phyloP scores from a whole-genome alignment of 2,888 invertebrate genomes.

The Cistogaster globosa region DNA sequence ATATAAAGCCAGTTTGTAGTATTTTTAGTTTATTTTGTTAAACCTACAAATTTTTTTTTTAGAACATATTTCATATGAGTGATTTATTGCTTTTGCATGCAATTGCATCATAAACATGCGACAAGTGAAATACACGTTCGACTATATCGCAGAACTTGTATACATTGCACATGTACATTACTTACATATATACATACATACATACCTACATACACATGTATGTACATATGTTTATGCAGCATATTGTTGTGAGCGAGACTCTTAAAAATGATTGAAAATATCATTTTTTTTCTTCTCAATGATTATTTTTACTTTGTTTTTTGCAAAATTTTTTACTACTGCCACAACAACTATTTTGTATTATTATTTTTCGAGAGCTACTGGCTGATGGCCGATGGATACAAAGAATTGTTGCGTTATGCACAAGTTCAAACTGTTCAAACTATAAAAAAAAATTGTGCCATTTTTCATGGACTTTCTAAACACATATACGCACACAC shows the following conservation, averaged over 20 bases:
- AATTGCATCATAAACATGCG: slow-evolving; percentile 42
- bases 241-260: slow-evolving; percentile 46
- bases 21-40: slow-evolving; percentile 35
- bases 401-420: slow-evolving; percentile 34
- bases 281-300: background rate
- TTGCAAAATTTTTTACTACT: slow-evolving; percentile 28
- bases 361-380: background rate
- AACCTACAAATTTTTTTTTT: slow-evolving; percentile 12
- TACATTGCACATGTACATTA: background rate
- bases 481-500: background rate
- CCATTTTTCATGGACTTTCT: slow-evolving; percentile 34
- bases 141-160: background rate
- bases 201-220: background rate
- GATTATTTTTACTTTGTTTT: background rate
- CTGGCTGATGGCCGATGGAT: background rate
- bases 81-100: slow-evolving; percentile 61
- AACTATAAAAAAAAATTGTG: background rate
- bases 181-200: background rate
- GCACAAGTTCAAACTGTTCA: slow-evolving; percentile 37
- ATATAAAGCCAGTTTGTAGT: slow-evolving; percentile 28
- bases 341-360: slow-evolving; percentile 5
- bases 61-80: slow-evolving; percentile 55
- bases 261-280: slow-evolving; percentile 32
- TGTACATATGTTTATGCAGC: slow-evolving; percentile 19
- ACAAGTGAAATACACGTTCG: slow-evolving; percentile 15